Percentiles rank a stretch among this genome's conserved stretches.
phyloP scores from a whole-genome alignment of 2,888 invertebrate species.

The Caenorhabditis parvicauda region DNA sequence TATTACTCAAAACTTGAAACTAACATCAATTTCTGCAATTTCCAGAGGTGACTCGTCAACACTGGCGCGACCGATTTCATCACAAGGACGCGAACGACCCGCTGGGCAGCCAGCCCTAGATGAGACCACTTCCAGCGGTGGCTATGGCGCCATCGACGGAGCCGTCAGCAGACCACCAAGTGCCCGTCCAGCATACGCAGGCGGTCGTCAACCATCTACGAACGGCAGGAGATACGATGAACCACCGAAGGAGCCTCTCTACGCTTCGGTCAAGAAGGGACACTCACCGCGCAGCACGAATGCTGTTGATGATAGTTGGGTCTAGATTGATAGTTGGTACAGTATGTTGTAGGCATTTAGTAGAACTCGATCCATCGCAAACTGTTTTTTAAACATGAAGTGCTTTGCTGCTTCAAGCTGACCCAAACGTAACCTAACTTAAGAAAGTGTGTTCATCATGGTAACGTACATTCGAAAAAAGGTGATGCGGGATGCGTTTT shows the following conservation, averaged over 20 bases:
- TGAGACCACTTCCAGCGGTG: constrained; percentile 34
- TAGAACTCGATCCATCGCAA: no score
- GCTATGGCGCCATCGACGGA: constrained; percentile 13
- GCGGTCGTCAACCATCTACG: constrained; percentile 11
- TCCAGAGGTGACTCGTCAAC: constrained; percentile 81
- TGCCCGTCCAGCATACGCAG: not conserved
- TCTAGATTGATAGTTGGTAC: constrained; percentile 34
- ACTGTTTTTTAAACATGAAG: no score
- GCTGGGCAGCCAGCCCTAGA: constrained; percentile 23
- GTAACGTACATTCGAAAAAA: no score
- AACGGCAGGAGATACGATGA: constrained; percentile 22
- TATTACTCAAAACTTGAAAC: not conserved
- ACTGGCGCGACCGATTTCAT: constrained; percentile 87
- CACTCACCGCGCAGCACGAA: constrained; percentile 16
- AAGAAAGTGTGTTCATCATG: no score
- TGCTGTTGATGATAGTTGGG: constrained; percentile 57
- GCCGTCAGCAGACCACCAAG: not conserved
- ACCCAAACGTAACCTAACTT: no score
- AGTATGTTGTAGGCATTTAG: no score
- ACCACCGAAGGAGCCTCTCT: constrained; percentile 47
- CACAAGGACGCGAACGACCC: constrained; percentile 43
- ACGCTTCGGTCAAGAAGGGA: constrained; percentile 58
- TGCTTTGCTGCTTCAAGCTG: no score
- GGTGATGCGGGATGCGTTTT: no score
- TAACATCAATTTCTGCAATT: not conserved